Percentiles rank a stretch among this genome's conserved stretches.
Conservation (phyloP, 2,113 vertebrate genomes). For the Hemibagrus wyckioides region DNA sequence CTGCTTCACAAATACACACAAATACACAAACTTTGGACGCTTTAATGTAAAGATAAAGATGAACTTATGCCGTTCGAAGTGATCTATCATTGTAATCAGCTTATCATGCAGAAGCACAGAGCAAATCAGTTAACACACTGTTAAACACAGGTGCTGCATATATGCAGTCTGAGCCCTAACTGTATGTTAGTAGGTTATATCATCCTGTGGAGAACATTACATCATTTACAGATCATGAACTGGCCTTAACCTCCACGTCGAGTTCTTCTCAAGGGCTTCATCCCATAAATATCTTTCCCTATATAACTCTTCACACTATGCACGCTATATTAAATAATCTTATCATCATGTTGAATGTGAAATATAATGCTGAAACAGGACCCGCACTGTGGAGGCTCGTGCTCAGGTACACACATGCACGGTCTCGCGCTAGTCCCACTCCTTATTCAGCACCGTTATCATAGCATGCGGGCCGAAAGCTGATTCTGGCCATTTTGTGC, state of each 20-base stretch:
- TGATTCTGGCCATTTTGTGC: slow-evolving; percentile 18
- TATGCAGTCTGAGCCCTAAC: not conserved
- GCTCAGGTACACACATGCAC: not conserved
- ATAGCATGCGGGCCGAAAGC: not conserved
- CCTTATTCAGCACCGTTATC: not conserved
- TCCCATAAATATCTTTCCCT: not conserved
- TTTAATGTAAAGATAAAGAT: not conserved
- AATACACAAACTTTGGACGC: not conserved
- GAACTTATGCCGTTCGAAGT: not conserved
- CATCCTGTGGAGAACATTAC: not conserved
- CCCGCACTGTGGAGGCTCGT: not conserved
- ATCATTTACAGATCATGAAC: not conserved
- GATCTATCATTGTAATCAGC: not conserved
- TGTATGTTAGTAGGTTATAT: too few species aligned
- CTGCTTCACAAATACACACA: not conserved
- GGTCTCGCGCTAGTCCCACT: fast-evolving
- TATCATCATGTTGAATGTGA: too few species aligned
- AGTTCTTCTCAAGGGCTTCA: not conserved
- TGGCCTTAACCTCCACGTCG: not conserved
- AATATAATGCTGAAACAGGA: not conserved
- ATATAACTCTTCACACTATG: not conserved
- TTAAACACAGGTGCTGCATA: not conserved
- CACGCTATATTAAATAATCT: not conserved
- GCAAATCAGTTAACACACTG: not conserved
- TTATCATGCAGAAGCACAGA: not conserved